Percentiles rank a stretch among this genome's conserved stretches.
phyloP scores from a whole-genome alignment of 2,797 vertebrate species.

The Xenopus petersii region DNA sequence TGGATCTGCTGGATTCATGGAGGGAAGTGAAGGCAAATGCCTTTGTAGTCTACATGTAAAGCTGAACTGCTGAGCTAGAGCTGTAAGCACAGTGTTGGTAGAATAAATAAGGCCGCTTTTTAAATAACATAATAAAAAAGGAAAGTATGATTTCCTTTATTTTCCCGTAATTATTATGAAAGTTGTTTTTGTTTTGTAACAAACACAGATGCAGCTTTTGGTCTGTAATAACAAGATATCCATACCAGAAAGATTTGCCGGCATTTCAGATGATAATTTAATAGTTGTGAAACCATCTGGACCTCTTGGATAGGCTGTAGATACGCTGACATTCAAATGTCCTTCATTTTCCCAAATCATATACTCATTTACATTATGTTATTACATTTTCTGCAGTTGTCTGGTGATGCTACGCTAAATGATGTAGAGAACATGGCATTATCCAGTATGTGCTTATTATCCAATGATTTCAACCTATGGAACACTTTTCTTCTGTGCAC shows the following conservation, averaged over 20 bases:
- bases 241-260: background rate
- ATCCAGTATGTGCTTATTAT: too few relatives aligned
- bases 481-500: too few relatives aligned
- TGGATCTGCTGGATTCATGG: too few relatives aligned
- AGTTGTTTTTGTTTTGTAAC: background rate
- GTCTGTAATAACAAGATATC: background rate
- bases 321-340: background rate
- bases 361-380: background rate
- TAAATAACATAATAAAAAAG: too few relatives aligned
- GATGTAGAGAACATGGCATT: background rate
- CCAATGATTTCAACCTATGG: too few relatives aligned
- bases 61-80: too few relatives aligned
- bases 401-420: background rate
- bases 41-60: too few relatives aligned
- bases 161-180: too few relatives aligned
- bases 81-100: too few relatives aligned
- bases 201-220: background rate
- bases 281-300: slow-evolving; percentile 1
- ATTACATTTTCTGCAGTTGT: background rate
- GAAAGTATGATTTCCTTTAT: too few relatives aligned
- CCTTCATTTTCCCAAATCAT: background rate
- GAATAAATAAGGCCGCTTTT: too few relatives aligned
- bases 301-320: background rate
- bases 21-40: too few relatives aligned
- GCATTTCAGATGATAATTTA: background rate